Evolutionary conservation across 2,113 vertebrate species (phyloP), one percentile per base, ranked within the genome.

Genomic region (Trogon surrucura): DNA sequence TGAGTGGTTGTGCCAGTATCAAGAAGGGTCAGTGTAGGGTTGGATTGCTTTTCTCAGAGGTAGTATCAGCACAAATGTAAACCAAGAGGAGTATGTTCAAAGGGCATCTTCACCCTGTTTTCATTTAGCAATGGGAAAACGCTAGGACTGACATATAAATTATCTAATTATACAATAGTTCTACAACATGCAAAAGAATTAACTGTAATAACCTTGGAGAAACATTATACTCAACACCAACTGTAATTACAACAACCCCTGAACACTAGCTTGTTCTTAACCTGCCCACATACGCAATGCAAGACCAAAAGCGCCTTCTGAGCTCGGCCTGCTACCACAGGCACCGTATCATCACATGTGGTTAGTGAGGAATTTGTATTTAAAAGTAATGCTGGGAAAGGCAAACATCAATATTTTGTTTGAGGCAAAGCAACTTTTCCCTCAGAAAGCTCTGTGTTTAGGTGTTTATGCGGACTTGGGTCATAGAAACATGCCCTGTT

Each of bases 401-500:
- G 45, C 61, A 95, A 92, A 93, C 64, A 58, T 56, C 79, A 91
- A 30, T 84, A 95, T 86, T 93, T 81, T 83, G 75, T 73, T 75
- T 53, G 82, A 94, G 69, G 82, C 53, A 93, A 94, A 88, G 45
- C 48, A 60, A 53, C 56, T 71, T 84, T 75, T 80, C 77, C 82
- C 58, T 38, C 70, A 90, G 90, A 94, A 94, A 75, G 57, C 48
- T 61, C 80, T 34, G 29, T 84, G 85, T 78, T 92, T 71, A 20
- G 12, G 47, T 34, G 65, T 65, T 84, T 80, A 72, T 5, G 7
- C 25, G 80, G 72, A 84, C 36, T 11, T 15, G 47, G 47, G 77
- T 72, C 61, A 91, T 12, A 51, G 77, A 85, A 95, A 87, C 69
- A 75, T 15, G 30, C 45, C 47, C 72, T 57, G 50, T 71, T 89